These are phyloP conservation scores for Oikopleura dioica DNA, from an alignment of 23 tunicate species.

Conservation along the genomic window DNA sequence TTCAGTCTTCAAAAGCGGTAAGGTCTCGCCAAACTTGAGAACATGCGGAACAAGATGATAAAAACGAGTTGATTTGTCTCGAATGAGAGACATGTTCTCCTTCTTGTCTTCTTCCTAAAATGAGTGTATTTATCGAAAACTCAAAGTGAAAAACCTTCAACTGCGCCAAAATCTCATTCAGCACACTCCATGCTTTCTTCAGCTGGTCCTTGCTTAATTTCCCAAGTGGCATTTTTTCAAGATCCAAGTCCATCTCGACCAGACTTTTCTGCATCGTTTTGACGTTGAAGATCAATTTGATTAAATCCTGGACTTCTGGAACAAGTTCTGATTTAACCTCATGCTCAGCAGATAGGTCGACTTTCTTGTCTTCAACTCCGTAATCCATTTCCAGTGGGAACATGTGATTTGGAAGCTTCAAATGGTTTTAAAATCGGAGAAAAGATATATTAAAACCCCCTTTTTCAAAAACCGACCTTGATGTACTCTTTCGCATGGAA, in stretches of 20 bases:
- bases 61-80: conserved; percentile 53
- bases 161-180: conserved; percentile 8
- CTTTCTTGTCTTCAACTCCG: conserved; percentile 27
- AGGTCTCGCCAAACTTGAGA: conserved; percentile 32
- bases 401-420: conserved; percentile 32
- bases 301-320: conserved; percentile 31
- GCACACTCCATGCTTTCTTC: conserved; percentile 44
- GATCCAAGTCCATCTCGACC: conserved; percentile 83
- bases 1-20: not conserved
- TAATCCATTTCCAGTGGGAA: conserved; percentile 81
- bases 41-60: conserved; percentile 80
- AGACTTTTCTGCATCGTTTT: conserved; percentile 69
- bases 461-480: too few species aligned
- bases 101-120: not conserved
- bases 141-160: not conserved
- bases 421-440: too few species aligned
- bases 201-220: conserved; percentile 61
- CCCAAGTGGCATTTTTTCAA: conserved; percentile 94
- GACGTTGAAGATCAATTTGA: conserved; percentile 75
- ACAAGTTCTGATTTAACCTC: conserved; percentile 23
- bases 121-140: not conserved
- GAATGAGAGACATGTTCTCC: conserved; percentile 16
- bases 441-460: too few species aligned
- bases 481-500: not conserved
- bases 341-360: conserved; percentile 13